Percentiles rank a stretch among this genome's conserved stretches.
phyloP scores from a whole-genome alignment of 2,113 vertebrate genomes.

The Hydropotes inermis region DNA sequence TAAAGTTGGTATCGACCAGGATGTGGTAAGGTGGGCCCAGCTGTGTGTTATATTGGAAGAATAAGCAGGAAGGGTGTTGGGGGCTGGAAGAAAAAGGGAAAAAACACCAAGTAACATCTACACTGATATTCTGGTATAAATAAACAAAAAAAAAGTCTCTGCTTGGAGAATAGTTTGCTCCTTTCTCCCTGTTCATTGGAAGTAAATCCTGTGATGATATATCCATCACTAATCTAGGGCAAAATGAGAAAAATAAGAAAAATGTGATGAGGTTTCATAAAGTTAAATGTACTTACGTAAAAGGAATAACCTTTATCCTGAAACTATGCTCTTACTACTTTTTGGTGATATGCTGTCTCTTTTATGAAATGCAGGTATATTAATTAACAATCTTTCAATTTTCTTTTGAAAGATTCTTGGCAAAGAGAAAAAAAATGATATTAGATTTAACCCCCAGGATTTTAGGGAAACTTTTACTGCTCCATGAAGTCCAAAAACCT shows the following conservation, averaged over 20 bases:
- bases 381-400: neutral
- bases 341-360: neutral
- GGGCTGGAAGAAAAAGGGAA: slow-evolving; percentile 79
- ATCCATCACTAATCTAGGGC: neutral
- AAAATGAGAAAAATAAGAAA: slow-evolving; percentile 32
- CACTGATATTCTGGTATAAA: neutral
- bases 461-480: neutral
- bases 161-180: neutral
- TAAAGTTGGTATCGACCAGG: slow-evolving; percentile 97
- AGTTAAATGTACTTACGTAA: neutral
- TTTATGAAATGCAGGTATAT: neutral
- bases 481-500: neutral
- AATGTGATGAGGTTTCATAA: neutral
- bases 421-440: neutral
- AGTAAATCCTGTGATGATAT: neutral
- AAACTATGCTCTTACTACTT: slow-evolving; percentile 10
- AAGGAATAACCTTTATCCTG: slow-evolving; percentile 11
- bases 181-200: neutral
- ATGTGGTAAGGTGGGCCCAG: slow-evolving; percentile 97
- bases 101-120: slow-evolving; percentile 47
- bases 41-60: slow-evolving; percentile 99
- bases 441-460: neutral
- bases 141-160: neutral
- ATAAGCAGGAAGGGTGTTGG: slow-evolving; percentile 95
- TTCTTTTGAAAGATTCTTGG: neutral